These are phyloP conservation scores for Enteromius viviparus DNA, from an alignment of 2,797 vertebrate genomes.

Conservation along the genomic window DNA sequence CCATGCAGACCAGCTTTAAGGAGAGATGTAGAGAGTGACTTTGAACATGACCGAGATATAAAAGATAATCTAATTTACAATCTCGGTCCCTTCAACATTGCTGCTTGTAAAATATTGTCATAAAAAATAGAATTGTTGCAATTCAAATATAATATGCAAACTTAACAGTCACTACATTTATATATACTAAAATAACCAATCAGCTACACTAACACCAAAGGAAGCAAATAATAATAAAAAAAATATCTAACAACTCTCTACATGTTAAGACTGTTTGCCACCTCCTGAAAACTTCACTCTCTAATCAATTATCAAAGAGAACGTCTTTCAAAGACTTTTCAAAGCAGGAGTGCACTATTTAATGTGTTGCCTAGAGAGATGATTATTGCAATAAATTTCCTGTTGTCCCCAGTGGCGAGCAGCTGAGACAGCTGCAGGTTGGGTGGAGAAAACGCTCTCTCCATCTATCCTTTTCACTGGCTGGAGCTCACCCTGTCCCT, in stretches of 20 bases:
- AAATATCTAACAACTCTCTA: slow-evolving; percentile 40
- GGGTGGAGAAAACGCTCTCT: slow-evolving; percentile 23
- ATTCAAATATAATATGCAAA: background rate
- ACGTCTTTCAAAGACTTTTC: slow-evolving; percentile 71
- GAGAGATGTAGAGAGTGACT: background rate
- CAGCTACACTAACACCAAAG: background rate
- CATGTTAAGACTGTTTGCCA: slow-evolving; percentile 55
- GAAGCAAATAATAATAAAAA: background rate
- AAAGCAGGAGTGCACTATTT: slow-evolving; percentile 70
- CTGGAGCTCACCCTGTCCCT: slow-evolving; percentile 25
- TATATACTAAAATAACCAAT: slow-evolving; percentile 6
- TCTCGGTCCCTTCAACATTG: background rate
- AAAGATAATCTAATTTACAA: background rate
- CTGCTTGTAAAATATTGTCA: background rate
- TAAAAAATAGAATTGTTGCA: background rate
- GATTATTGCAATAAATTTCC: slow-evolving; percentile 74
- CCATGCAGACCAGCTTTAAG: background rate
- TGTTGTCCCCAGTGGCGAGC: slow-evolving; percentile 51
- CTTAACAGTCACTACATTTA: background rate
- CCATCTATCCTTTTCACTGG: slow-evolving; percentile 16
- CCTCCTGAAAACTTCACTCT: slow-evolving; percentile 67
- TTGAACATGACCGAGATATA: background rate
- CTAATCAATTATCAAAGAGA: slow-evolving; percentile 79
- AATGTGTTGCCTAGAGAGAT: slow-evolving; percentile 73
- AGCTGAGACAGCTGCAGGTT: slow-evolving; percentile 52